Evolutionary conservation across 2,888 invertebrate genomes (phyloP), one percentile per base, ranked within the genome.

Genomic region (Scaptomyza tumidula): DNA sequence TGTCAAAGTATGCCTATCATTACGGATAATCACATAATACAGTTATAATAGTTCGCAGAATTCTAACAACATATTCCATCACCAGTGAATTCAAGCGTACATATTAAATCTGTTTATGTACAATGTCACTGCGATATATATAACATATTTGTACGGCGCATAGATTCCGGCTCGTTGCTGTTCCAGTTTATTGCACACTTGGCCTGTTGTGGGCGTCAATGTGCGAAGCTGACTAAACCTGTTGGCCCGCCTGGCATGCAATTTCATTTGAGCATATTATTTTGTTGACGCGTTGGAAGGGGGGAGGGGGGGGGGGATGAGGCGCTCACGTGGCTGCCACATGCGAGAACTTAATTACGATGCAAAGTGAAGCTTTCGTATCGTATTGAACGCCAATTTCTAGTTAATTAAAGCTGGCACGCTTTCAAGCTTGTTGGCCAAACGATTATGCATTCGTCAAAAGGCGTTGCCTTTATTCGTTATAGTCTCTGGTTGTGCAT

Each of bases 291-390:
- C n/a, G n/a, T n/a, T n/a, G n/a, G n/a, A n/a, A n/a, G n/a, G n/a
- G n/a, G n/a, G n/a, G n/a, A n/a, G 13, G 13, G 13, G 35, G 13
- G 6, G 13, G 13, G 35, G 13, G 35, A 5, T 1, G 6, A 7
- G 27, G 31, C 11, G n/a, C 72, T 86, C 90, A 89, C 89, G 89
- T 89, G 89, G 80, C 71, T 69, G 69, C 72, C 62, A 73, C 86
- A 85, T 86, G 80, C 76, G 85, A 73, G 70, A 71, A 29, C 68
- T 81, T 69, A 85, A 83, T 90, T 86, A 75, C 67, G 49, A 69
- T 67, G 49, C 54, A 46, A 27, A 44, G 31, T 50, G 53, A 29
- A 50, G 39, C 65, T 63, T 72, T 58, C 58, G 55, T 49, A 56
- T 56, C 48, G 59, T 49, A 64, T 75, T 65, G 56, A 52, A 9